These are phyloP conservation scores for Nicator chloris DNA, from an alignment of 2,113 vertebrate species.

Conservation along the genomic window DNA sequence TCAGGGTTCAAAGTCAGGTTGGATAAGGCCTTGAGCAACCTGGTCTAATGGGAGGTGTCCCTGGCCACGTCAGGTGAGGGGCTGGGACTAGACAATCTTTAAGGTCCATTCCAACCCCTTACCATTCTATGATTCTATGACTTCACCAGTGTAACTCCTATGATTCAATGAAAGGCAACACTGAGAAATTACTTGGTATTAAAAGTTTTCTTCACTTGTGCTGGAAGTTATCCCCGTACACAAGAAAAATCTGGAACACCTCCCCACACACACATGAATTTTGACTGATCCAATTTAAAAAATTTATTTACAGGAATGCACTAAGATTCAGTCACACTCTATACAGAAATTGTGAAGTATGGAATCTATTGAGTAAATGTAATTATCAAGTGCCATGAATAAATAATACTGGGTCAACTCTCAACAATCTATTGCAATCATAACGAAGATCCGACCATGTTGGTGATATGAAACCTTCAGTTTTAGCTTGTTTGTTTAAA, in stretches of 20 bases:
- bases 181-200: slow-evolving; percentile 31
- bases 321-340: background rate
- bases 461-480: background rate
- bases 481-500: background rate
- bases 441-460: background rate
- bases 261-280: background rate
- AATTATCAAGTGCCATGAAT: background rate
- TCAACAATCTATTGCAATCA: background rate
- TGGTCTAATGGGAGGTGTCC: background rate
- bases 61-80: background rate
- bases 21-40: background rate
- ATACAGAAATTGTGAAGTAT: background rate
- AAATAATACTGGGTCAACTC: background rate
- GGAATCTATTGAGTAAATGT: background rate
- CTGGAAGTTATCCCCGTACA: background rate
- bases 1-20: background rate
- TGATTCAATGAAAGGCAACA: background rate
- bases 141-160: background rate
- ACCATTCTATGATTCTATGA: background rate
- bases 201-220: background rate
- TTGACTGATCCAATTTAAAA: background rate
- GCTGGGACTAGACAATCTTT: too few relatives aligned
- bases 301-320: background rate
- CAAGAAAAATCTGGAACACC: slow-evolving; percentile 5
- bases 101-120: background rate